Conservation (phyloP, 1,140 invertebrate genomes). For the Cotesia glomerata region DNA sequence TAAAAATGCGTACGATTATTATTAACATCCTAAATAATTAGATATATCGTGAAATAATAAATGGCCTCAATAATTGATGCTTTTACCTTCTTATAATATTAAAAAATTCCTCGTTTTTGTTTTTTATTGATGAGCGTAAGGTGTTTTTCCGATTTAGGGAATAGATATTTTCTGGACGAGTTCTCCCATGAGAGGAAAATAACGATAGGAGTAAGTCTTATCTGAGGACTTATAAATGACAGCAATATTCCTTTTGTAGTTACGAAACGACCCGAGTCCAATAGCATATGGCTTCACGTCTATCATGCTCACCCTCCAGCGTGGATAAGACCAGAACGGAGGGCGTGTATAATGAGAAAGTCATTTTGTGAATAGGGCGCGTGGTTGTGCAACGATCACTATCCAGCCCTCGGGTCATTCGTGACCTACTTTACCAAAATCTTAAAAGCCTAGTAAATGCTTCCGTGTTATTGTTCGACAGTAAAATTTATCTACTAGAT, state of each 20-base stretch:
- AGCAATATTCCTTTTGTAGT: slow-evolving; percentile 32
- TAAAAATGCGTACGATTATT: too few relatives aligned
- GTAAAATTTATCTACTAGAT: too few relatives aligned
- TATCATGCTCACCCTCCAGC: slow-evolving; percentile 20
- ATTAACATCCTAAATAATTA: too few relatives aligned
- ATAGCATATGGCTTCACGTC: slow-evolving; percentile 31
- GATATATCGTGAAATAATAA: too few relatives aligned
- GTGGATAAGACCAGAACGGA: slow-evolving; percentile 8
- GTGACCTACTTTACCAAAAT: slow-evolving; percentile 4
- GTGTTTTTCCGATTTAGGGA: slow-evolving; percentile 17
- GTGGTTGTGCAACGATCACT: neutral
- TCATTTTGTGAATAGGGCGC: slow-evolving; percentile 15
- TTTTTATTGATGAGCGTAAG: neutral
- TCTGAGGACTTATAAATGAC: slow-evolving; percentile 34
- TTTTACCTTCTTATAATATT: too few relatives aligned
- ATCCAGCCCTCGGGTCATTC: neutral
- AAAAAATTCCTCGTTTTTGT: neutral
- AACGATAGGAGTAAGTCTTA: slow-evolving; percentile 21
- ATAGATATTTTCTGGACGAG: neutral
- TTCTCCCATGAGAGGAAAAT: neutral
- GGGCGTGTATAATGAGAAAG: slow-evolving; percentile 32
- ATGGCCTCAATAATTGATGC: too few relatives aligned
- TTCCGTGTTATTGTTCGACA: neutral
- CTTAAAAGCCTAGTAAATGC: neutral
- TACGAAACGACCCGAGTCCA: slow-evolving; percentile 33